Evolutionary conservation across 2,797 vertebrate species (phyloP), one percentile per base, ranked within the genome.

Genomic region (Halcyon chelicuti): DNA sequence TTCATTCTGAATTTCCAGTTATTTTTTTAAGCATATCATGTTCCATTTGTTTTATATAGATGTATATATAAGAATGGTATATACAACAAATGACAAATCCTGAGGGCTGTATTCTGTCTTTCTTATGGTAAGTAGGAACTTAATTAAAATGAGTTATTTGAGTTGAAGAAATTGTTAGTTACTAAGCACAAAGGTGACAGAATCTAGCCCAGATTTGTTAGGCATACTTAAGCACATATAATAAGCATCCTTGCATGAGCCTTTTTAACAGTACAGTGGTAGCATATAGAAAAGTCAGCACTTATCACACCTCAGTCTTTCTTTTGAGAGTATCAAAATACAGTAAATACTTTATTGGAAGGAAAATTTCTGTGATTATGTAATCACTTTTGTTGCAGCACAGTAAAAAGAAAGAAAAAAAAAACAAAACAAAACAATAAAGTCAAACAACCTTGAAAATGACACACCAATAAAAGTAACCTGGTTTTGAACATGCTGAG

Each of bases 1-100:
- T 84, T 78, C 85, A 51, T 91, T 93, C 35, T 84, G 62, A 87
- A 67, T 84, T 96, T 96, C 63, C 49, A 71, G 33, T 60, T 94
- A 57, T 54, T 84, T 96, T 91, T 88, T 31, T 67, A 52, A 86
- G 23, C 46, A 80, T 86, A 55, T 44, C 70, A 79, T 82, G 35
- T 51, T 88, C 49, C 83, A 77, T 90, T 92, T 90, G 14, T 3
- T 74, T 90, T 61, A 42, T 67, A 44, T 33, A 58, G 46, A 39
- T 52, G 47, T 16, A 52, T 18, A 12, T 61, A 12, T 61, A 46
- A 47, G 61, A 46, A 31, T 51, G 35, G 57, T 89, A 57, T 82
- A 92, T 74, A 23, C 37, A 91, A 55, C 18, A 75, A 75, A 61
- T 9, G 5, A 52, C 73, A 87, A 85, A 92, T 67, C 31, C n/a